Base-by-base conservation (phyloP, 2,113 vertebrate species). In the Neolamprologus devosi region DNA sequence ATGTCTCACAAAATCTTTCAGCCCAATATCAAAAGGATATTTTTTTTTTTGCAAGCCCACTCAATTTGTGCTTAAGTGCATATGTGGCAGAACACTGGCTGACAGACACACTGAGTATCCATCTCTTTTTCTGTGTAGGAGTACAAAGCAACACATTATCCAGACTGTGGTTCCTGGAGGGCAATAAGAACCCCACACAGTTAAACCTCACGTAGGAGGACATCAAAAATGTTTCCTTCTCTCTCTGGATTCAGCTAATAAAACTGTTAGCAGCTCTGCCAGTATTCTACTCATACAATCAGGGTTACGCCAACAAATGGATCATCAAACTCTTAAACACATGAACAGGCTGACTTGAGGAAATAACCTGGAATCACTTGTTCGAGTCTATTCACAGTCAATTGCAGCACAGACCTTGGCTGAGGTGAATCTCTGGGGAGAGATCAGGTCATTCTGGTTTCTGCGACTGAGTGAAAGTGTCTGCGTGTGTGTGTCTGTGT, bases 131-230 rank as follows among this genome's bases (percentile, higher is more conserved):
- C 42, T 86, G 93, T 92, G 93, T 95, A 83, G 94, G 94, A 93
- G 94, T 94, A 93, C 86, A 95, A 95, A 95, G 94, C 82, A 92
- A 86, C 92, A 94, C 87, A 95, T 94, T 95, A 95, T 85, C 92
- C 94, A 95, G 92, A 93, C 92, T 91, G 86, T 42, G 57, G 87
- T 90, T 95, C 94, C 94, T 94, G 57, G 81, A 94, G 93, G 94
- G 91, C 92, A 93, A 85, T 84, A 85, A 94, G 88, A 93, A 90
- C 84, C 94, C 90, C 89, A 93, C 92, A 89, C 91, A 91, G 93
- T 90, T 89, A 90, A 93, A 93, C 84, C 89, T 93, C 88, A 93
- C 83, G 94, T 95, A 94, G 94, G 94, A 95, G 95, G 94, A 93
- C 92, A 91, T 93, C 87, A 93, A 94, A 79, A 90, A 75, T 12